Percentiles rank a stretch among this genome's conserved stretches.
These are phyloP conservation scores for Gasteruption jaculator DNA, from an alignment of 2,888 invertebrate species.

Conservation along the genomic window DNA sequence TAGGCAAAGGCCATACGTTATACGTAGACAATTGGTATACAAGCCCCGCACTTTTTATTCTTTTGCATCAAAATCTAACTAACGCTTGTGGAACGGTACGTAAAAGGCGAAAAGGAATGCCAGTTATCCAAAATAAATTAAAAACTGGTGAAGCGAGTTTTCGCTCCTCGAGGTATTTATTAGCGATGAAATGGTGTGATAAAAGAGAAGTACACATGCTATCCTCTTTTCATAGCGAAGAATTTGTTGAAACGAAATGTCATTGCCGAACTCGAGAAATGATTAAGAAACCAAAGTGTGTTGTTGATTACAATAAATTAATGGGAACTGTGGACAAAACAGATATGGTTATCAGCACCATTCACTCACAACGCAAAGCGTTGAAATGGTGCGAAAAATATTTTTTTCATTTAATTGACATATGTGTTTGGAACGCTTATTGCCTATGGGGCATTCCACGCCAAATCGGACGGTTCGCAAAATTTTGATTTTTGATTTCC, in stretches of 20 bases:
- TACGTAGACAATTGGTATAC: conserved; percentile 9
- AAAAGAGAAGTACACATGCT: conserved; percentile 7
- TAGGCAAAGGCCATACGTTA: conserved; percentile 10
- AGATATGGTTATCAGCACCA: conserved; percentile 29
- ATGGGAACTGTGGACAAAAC: conserved; percentile 30
- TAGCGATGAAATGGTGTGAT: conserved; percentile 7
- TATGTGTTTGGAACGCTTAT: conserved; percentile 13
- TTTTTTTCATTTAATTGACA: conserved; percentile 21
- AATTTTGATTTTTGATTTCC: too few relatives aligned
- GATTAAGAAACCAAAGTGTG: conserved; percentile 3
- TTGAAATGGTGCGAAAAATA: conserved; percentile 29
- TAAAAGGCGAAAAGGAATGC: conserved; percentile 7
- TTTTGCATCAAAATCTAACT: conserved; percentile 1
- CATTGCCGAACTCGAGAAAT: conserved; percentile 2
- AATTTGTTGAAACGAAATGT: conserved; percentile 7
- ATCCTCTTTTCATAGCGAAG: neutral
- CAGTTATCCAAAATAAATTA: conserved; percentile 1
- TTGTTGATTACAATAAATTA: conserved; percentile 21
- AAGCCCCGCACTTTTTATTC: neutral
- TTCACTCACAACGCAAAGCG: conserved; percentile 23
- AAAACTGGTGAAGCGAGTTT: conserved; percentile 7
- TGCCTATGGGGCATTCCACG: too few relatives aligned
- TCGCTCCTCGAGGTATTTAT: neutral
- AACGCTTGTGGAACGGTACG: conserved; percentile 6
- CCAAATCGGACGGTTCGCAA: too few relatives aligned